Evolutionary conservation across 2,797 vertebrate genomes (phyloP).

Genomic region (Molothrus aeneus): DNA sequence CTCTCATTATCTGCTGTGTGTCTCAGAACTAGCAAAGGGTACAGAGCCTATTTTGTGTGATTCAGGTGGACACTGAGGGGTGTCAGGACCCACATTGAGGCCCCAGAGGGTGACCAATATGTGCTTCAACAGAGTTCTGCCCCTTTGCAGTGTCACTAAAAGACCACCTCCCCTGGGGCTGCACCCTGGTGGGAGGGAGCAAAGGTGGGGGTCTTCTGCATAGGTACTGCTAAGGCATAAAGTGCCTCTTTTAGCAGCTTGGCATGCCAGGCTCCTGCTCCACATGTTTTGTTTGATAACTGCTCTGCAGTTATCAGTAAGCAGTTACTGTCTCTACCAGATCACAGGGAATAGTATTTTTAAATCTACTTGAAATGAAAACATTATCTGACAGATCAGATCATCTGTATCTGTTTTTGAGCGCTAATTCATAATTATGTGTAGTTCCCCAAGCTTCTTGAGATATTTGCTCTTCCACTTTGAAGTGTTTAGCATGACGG

Average conservation of each 20-base stretch:
- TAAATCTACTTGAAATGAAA: not conserved
- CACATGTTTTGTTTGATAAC: not conserved
- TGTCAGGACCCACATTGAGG: not conserved
- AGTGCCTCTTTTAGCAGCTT: not conserved
- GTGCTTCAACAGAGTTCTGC: not conserved
- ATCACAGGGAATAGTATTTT: slow-evolving; percentile 12
- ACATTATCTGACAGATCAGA: slow-evolving; percentile 29
- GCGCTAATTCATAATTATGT: slow-evolving; percentile 14
- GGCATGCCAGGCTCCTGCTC: accelerated
- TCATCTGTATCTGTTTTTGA: slow-evolving; percentile 11
- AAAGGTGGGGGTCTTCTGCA: not conserved
- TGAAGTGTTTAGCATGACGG: not conserved
- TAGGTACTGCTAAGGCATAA: not conserved
- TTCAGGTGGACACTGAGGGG: not conserved
- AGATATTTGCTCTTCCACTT: slow-evolving; percentile 34
- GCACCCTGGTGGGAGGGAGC: not conserved
- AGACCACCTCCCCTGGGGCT: not conserved
- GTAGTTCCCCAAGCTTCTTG: slow-evolving; percentile 31
- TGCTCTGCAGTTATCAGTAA: not conserved
- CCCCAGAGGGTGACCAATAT: not conserved
- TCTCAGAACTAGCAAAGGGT: not conserved
- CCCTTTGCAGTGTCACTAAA: not conserved
- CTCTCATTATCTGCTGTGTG: not conserved
- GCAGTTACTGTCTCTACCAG: not conserved
- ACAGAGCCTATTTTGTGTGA: not conserved